Evolutionary conservation across 1,140 invertebrate genomes (phyloP).

Genomic region (Bombus pascuorum): DNA sequence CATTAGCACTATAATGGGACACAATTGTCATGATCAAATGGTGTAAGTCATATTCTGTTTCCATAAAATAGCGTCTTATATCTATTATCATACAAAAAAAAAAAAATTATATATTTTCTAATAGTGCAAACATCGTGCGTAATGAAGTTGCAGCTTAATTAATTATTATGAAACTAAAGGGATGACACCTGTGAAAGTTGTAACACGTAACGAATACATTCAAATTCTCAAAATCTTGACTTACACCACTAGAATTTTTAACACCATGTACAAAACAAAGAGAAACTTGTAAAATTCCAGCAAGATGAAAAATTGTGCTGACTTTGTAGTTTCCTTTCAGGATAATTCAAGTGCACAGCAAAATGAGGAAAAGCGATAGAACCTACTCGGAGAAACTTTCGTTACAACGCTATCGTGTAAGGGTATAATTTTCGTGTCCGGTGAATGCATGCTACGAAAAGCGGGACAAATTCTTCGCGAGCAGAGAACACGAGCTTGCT

Average conservation of each 20-base stretch:
- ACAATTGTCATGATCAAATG: too few species aligned
- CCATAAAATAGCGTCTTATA: too few species aligned
- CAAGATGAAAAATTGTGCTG: background rate
- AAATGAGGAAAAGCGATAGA: background rate
- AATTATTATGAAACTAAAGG: background rate
- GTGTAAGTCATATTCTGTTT: too few species aligned
- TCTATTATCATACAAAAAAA: background rate
- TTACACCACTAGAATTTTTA: background rate
- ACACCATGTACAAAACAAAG: background rate
- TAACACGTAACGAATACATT: too few species aligned
- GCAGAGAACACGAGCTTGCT: background rate
- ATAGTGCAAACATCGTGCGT: too few species aligned
- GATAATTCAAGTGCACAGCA: background rate
- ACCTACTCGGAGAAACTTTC: background rate
- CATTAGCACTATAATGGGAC: too few species aligned
- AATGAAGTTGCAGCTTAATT: too few species aligned
- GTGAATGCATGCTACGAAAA: background rate
- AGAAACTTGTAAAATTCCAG: background rate
- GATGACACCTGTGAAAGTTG: background rate
- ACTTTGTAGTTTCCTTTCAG: background rate
- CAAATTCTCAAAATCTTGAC: background rate
- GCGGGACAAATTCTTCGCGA: background rate
- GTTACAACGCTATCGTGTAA: background rate
- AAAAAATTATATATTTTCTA: background rate
- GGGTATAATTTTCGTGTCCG: background rate